Base-by-base conservation (phyloP, 2,797 vertebrate genomes). In the Eulemur coronatus region DNA sequence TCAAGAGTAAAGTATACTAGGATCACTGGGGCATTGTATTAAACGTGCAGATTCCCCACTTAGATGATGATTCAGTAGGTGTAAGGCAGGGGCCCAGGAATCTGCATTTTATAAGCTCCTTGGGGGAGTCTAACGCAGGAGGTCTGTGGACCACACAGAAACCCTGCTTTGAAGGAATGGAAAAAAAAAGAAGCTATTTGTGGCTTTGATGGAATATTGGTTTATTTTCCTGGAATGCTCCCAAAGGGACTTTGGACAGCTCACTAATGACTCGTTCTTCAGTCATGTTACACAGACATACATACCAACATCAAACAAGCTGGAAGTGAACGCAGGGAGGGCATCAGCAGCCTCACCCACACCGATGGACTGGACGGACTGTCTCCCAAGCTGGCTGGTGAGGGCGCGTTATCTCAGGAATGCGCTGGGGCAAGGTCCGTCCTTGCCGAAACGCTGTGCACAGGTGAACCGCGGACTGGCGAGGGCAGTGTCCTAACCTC, bases 401-500 rank as follows among this genome's bases (percentile, higher is more conserved):
- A 30, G 86, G 48, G 35, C 52, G 75, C 5, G 13, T 94, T 92
- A 94, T 95, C 96, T 96, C 92, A 94, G 95, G 97, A 97, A 96
- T 95, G 95, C 26, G 75, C 67, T 0, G 2, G 97, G 95, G 91
- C 95, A 97, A 97, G 92, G 97, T 97, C 94, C 94, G 30, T 3
- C 41, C 84, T 94, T 38, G 4, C 61, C 14, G 18, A 59, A 75
- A 76, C 1, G 0, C 41, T n/a, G 84, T 13, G 22, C 94, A 63
- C 87, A 81, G 93, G 95, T 95, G 80, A 95, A 48, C 50, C 4
- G 0, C 43, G 55, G 30, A 80, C 69, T 28, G 41, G 28, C 4
- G 13, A 93, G 65, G 72, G 67, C 69, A 18, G 84, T 8, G 11
- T 82, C 69, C 89, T 72, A n/a, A 84, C 43, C 90, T 41, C 61